Evolutionary conservation across 2,888 invertebrate genomes (phyloP), one percentile per base, ranked within the genome.

Genomic region (Ptycholaimellus sp.): DNA sequence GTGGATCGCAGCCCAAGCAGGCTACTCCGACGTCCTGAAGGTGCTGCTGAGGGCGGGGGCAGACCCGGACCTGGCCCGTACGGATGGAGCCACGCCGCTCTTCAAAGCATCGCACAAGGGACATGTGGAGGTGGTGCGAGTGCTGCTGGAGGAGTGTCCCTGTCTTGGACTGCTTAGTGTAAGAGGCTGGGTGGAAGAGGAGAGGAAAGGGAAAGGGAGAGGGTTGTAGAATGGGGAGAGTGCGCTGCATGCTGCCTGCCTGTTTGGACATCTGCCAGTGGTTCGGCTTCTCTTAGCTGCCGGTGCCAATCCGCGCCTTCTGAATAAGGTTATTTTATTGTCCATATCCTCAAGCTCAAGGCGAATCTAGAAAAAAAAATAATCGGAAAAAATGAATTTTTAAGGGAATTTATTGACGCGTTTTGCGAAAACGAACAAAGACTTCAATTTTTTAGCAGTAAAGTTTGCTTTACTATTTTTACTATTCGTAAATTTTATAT

Each of bases 1-100:
- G 46, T 85, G 83, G 83, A 85, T 87, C 53, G 76, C 82, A 27
- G 72, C 80, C 45, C 85, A 85, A 70, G 82, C 82, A 78, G 85
- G 83, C 0, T 80, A 82, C 64, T 71, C 74, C 57, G 72, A 71
- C 54, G 73, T 76, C 33, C 80, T 74, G 40, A 67, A 73, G 44
- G 69, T 72, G 52, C 66, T 85, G 50, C 65, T 83, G 44, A 71
- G 71, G 51, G 70, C 71, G 46, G 79, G 80, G 30, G 80, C 80
- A 28, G 63, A 7, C 14, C 14, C 11, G 23, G 37, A 37, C 29
- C 14, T 5, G 11, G 5, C 6, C 2, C 21, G 38, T 6, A 80
- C 79, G 79, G 80, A 85, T 63, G 85, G 85, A 29, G 82, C 82
- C 28, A 83, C 83, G 2, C 76, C 85, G 2, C 63, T 85, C 42